Evolutionary conservation across 2,888 invertebrate species (phyloP).

Genomic region (Liodrosophila aerea): DNA sequence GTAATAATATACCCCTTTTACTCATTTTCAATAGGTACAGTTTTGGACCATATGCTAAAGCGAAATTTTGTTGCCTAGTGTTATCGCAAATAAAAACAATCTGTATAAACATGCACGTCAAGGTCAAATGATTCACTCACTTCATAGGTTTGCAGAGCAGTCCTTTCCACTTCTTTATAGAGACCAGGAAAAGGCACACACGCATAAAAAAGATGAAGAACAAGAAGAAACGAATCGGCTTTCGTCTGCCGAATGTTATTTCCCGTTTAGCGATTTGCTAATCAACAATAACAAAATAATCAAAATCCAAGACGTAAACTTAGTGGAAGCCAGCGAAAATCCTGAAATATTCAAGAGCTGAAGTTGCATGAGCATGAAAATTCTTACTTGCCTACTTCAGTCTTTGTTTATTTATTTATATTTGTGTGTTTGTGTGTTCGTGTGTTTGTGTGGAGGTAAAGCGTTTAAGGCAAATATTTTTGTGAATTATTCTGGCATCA

Average conservation of each 20-base stretch:
- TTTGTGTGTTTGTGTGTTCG: too few relatives aligned
- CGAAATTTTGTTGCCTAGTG: too few relatives aligned
- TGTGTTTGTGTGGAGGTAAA: too few relatives aligned
- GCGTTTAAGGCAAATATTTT: too few relatives aligned
- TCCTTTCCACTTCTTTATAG: not conserved
- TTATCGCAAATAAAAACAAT: too few relatives aligned
- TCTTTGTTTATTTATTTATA: too few relatives aligned
- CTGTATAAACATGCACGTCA: constrained; percentile 12
- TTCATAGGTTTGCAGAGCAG: constrained; percentile 19
- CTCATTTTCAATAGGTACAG: too few relatives aligned
- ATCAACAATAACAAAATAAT: constrained; percentile 50
- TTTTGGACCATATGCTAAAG: too few relatives aligned
- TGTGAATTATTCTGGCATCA: too few relatives aligned
- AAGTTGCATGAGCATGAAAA: constrained; percentile 1
- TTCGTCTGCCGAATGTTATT: constrained; percentile 4
- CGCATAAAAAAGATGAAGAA: constrained; percentile 1
- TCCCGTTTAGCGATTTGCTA: constrained; percentile 31
- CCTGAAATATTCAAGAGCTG: not conserved
- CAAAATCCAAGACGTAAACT: constrained; percentile 17
- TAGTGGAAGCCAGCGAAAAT: constrained; percentile 6
- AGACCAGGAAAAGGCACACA: not conserved
- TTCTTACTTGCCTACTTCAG: not conserved
- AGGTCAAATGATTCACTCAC: constrained; percentile 33
- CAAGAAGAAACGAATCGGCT: constrained; percentile 15
- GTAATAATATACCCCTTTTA: too few relatives aligned